Evolutionary conservation across 1,140 invertebrate species (phyloP).

Genomic region (Phocides pigmalion): DNA sequence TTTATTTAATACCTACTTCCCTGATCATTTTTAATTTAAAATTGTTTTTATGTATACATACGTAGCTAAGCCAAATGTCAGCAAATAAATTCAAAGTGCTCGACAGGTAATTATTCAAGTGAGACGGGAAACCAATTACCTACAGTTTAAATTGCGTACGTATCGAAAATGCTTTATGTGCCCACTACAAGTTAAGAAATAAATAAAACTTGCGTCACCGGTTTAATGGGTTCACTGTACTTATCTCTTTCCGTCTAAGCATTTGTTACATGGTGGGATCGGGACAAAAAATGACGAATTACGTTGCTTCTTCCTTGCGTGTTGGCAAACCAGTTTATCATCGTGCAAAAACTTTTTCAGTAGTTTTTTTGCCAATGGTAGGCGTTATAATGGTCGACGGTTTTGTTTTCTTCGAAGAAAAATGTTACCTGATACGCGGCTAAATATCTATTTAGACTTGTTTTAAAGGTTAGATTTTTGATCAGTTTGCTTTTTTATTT

Average conservation of each 20-base stretch:
- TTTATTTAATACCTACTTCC: too few relatives aligned
- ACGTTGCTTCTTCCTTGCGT: slow-evolving; percentile 24
- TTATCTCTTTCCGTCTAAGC: slow-evolving; percentile 31
- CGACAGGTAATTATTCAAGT: slow-evolving; percentile 60
- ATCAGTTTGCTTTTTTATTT: not conserved
- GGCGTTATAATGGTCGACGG: slow-evolving; percentile 22
- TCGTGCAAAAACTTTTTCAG: slow-evolving; percentile 43
- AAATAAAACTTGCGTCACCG: slow-evolving; percentile 65
- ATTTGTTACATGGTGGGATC: slow-evolving; percentile 10
- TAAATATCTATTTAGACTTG: not conserved
- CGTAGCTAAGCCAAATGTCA: slow-evolving; percentile 23
- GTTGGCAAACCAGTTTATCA: slow-evolving; percentile 71
- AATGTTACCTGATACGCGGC: slow-evolving; percentile 11
- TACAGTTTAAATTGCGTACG: slow-evolving; percentile 41
- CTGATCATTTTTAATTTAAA: not conserved
- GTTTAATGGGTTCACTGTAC: slow-evolving; percentile 43
- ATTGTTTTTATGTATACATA: not conserved
- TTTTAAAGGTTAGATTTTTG: slow-evolving; percentile 8
- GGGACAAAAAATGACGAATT: slow-evolving; percentile 47
- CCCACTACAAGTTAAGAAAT: slow-evolving; percentile 76
- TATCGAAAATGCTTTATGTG: slow-evolving; percentile 68
- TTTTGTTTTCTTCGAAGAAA: slow-evolving; percentile 53
- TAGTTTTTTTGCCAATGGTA: slow-evolving; percentile 20
- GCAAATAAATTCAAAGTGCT: slow-evolving; percentile 53
- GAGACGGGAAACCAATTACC: slow-evolving; percentile 50